These are phyloP conservation scores for Tetraodon nigroviridis DNA, from an alignment of 2,113 vertebrate species.

Conservation along the genomic window DNA sequence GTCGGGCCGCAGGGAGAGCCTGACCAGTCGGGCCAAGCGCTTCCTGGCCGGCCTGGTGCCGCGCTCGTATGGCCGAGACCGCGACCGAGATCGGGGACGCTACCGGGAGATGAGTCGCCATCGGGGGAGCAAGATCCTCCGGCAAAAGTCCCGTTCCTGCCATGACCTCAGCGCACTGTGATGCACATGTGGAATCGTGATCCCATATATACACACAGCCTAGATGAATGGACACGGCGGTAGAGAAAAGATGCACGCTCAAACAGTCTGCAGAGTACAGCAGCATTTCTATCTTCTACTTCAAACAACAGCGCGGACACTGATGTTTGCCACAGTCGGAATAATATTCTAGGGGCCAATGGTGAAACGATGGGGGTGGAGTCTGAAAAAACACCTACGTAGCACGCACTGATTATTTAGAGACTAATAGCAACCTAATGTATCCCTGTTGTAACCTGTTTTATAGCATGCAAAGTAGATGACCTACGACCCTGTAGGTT, in stretches of 20 bases:
- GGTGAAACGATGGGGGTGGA: background rate
- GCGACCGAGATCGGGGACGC: conserved; percentile 69
- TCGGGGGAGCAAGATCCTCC: conserved; percentile 80
- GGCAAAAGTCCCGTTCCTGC: conserved; percentile 88
- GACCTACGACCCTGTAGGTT: conserved; percentile 54
- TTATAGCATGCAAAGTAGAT: conserved; percentile 67
- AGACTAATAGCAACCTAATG: conserved; percentile 57
- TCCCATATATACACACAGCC: too few species aligned
- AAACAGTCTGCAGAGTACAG: too few species aligned
- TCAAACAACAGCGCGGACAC: background rate
- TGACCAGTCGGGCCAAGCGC: conserved; percentile 85
- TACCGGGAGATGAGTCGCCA: conserved; percentile 75
- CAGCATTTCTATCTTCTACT: too few species aligned
- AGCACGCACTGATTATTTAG: conserved; percentile 56
- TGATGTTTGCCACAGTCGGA: conserved; percentile 7
- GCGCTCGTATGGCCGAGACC: conserved; percentile 72
- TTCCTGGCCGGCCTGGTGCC: conserved; percentile 85
- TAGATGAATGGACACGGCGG: background rate
- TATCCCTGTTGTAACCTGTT: conserved; percentile 56
- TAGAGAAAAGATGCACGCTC: too few species aligned
- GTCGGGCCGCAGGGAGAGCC: conserved; percentile 77
- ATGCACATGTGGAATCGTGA: conserved; percentile 12
- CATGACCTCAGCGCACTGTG: conserved; percentile 85
- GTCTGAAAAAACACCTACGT: conserved; percentile 45
- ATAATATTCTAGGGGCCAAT: background rate